These are phyloP conservation scores for Ceriagrion tenellum DNA, from an alignment of 2,888 invertebrate species.

Conservation along the genomic window DNA sequence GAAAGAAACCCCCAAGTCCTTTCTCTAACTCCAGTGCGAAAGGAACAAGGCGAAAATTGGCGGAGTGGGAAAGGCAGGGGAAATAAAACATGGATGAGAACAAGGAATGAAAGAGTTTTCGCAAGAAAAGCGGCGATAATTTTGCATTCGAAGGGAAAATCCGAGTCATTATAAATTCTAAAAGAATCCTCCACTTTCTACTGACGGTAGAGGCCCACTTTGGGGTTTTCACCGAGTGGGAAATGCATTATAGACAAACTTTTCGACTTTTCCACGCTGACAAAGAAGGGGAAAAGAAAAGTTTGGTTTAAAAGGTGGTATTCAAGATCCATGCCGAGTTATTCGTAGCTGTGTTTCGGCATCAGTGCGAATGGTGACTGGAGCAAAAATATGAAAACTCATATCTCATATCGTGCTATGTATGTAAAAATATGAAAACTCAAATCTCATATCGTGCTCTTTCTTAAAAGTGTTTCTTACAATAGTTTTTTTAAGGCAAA, in stretches of 20 bases:
- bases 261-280: neutral
- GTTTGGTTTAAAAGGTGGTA: neutral
- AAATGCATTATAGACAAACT: neutral
- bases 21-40: too few species aligned
- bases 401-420: too few species aligned
- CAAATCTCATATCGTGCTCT: too few species aligned
- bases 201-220: neutral
- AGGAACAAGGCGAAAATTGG: too few species aligned
- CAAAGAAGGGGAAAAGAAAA: neutral
- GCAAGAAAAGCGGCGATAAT: neutral
- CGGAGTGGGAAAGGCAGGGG: too few species aligned
- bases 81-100: too few species aligned
- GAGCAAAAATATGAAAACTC: too few species aligned
- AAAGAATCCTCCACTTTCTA: neutral
- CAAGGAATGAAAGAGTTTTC: too few species aligned
- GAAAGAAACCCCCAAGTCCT: too few species aligned
- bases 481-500: too few species aligned
- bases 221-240: neutral
- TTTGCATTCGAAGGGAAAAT: neutral
- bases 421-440: too few species aligned
- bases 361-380: neutral
- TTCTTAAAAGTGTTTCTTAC: too few species aligned
- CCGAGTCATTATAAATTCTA: neutral
- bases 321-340: neutral
- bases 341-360: neutral